Evolutionary conservation across 1,140 invertebrate species (phyloP).

Genomic region (Drosophila asahinai): DNA sequence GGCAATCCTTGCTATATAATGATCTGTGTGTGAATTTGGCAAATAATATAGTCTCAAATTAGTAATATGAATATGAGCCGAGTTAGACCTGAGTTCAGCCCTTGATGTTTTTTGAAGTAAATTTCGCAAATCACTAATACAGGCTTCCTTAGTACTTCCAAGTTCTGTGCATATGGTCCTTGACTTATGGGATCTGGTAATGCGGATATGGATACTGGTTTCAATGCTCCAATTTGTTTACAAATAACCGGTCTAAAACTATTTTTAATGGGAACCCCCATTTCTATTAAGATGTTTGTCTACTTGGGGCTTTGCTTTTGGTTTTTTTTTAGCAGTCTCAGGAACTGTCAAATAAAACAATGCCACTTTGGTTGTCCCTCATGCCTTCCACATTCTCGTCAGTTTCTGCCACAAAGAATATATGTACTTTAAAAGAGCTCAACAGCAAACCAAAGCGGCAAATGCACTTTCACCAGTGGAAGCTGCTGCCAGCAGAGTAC

Average conservation of each 20-base stretch:
- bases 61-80: too few relatives aligned
- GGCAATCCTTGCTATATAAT: too few relatives aligned
- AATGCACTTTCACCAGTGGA: conserved; percentile 54
- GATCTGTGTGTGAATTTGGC: too few relatives aligned
- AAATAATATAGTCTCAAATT: too few relatives aligned
- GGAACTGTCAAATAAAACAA: conserved; percentile 44
- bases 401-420: conserved; percentile 17
- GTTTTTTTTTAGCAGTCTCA: neutral
- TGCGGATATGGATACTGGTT: neutral
- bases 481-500: conserved; percentile 27
- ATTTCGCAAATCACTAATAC: too few relatives aligned
- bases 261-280: conserved; percentile 1
- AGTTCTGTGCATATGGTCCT: neutral
- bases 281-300: neutral
- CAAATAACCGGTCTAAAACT: neutral
- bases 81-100: too few relatives aligned
- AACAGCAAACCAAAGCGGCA: conserved; percentile 35
- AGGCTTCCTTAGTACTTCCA: neutral
- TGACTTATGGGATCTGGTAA: neutral
- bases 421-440: conserved; percentile 36
- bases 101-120: too few relatives aligned
- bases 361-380: conserved; percentile 23
- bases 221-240: neutral
- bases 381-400: neutral
- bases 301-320: too few relatives aligned